Conservation (phyloP, 1,140 invertebrate genomes). For the Magallana ariakensis region DNA sequence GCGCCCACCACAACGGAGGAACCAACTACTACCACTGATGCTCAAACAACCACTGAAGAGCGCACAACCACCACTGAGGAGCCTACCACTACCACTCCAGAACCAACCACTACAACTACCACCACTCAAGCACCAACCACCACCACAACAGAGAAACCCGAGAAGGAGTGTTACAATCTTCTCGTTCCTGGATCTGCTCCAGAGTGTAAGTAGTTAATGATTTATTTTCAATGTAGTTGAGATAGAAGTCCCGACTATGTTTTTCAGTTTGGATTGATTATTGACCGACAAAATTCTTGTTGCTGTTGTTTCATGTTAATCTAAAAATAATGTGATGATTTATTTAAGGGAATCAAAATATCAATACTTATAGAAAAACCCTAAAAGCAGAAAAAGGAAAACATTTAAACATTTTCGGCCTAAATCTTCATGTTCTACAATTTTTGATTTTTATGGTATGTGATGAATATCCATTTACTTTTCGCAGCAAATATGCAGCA, state of each 20-base stretch:
- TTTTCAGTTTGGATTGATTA: no score
- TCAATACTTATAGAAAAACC: no score
- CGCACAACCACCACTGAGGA: background rate
- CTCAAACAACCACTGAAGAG: background rate
- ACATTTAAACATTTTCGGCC: no score
- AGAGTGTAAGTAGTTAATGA: background rate
- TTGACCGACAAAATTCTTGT: no score
- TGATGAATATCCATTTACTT: background rate
- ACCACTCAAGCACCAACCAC: background rate
- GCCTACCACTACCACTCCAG: background rate
- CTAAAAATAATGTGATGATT: no score
- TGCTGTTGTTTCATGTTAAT: no score
- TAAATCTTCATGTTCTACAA: no score
- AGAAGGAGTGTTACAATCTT: background rate
- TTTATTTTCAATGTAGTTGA: no score
- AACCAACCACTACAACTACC: slow-evolving; percentile 5
- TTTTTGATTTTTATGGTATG: background rate
- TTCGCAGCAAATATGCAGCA: background rate
- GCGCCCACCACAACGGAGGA: background rate
- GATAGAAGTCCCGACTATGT: no score
- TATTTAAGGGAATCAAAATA: no score
- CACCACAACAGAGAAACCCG: background rate
- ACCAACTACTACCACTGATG: background rate
- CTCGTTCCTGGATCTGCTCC: slow-evolving; percentile 24
- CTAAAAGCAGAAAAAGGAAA: no score